A percentile compares a stretch with the other conserved stretches of the same genome.
Evolutionary conservation across 2,113 vertebrate genomes (phyloP).

Genomic region (Rhodinocichla rosea): DNA sequence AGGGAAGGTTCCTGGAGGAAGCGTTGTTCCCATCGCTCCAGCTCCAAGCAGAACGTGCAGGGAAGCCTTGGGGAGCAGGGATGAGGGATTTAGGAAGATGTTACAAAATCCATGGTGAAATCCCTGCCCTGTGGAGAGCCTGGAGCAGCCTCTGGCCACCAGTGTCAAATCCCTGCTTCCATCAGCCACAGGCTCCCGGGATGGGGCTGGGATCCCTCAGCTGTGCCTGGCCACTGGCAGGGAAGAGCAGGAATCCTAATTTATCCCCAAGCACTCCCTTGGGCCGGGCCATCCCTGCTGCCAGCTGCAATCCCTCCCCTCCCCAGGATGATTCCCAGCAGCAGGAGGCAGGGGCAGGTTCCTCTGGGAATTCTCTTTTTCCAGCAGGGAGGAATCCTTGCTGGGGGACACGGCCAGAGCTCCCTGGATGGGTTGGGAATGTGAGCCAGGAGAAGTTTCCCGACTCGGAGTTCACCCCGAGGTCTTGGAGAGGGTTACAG

Average conservation of each 20-base stretch:
- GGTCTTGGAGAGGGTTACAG: background rate
- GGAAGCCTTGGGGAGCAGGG: background rate
- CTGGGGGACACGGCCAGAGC: background rate
- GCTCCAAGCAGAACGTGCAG: background rate
- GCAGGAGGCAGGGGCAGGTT: background rate
- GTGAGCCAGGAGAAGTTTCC: background rate
- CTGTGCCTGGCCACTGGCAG: background rate
- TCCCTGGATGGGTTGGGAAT: background rate
- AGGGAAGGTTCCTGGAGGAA: background rate
- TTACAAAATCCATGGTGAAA: background rate
- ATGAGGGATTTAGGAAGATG: conserved; percentile 16
- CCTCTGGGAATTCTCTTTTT: background rate
- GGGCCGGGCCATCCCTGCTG: background rate
- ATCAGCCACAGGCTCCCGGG: background rate
- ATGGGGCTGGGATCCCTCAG: background rate
- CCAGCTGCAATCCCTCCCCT: background rate
- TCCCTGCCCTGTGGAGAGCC: background rate
- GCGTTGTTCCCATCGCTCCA: background rate
- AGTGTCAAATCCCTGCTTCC: conserved; percentile 11
- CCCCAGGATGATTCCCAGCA: background rate
- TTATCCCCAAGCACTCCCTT: background rate
- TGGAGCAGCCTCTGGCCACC: background rate
- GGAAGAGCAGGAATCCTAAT: conserved; percentile 1
- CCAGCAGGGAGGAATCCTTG: background rate
- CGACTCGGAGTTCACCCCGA: background rate